Conservation (phyloP, 1,140 invertebrate genomes). For the Drosophila setifemur region DNA sequence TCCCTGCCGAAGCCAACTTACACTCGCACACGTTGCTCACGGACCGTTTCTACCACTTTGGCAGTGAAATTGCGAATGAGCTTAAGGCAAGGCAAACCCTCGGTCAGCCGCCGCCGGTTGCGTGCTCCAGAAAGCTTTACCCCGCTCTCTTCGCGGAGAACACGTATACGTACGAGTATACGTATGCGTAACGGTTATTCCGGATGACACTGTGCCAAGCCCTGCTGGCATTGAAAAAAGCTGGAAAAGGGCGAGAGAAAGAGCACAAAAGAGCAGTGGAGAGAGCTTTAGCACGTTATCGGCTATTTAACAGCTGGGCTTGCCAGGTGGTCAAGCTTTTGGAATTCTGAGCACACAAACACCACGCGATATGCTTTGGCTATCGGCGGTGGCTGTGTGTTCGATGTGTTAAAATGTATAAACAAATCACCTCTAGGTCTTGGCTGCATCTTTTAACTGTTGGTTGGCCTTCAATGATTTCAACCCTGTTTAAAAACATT, state of each 20-base stretch:
- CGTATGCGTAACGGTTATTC: constrained; percentile 4
- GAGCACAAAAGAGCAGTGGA: constrained; percentile 12
- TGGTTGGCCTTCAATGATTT: no score
- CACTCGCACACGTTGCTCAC: constrained; percentile 3
- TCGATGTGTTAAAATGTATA: no score
- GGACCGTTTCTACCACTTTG: constrained; percentile 57
- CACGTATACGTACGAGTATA: constrained; percentile 2
- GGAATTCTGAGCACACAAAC: not conserved
- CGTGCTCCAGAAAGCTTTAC: constrained; percentile 61
- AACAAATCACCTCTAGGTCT: no score
- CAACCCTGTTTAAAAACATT: no score
- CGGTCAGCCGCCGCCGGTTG: constrained; percentile 37
- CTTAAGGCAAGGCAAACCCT: not conserved
- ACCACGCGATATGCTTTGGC: not conserved
- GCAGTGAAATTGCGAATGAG: constrained; percentile 64
- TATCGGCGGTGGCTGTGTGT: no score
- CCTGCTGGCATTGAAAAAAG: constrained; percentile 18
- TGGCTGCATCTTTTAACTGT: no score
- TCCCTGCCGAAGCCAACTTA: constrained; percentile 28
- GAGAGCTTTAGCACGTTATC: constrained; percentile 42
- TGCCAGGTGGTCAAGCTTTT: constrained; percentile 16
- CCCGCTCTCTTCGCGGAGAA: not conserved
- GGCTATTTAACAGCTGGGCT: constrained; percentile 45
- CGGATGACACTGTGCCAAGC: constrained; percentile 1
- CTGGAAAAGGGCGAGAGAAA: not conserved